Conservation (phyloP, 2,797 vertebrate species). For the Fundulus diaphanus region DNA sequence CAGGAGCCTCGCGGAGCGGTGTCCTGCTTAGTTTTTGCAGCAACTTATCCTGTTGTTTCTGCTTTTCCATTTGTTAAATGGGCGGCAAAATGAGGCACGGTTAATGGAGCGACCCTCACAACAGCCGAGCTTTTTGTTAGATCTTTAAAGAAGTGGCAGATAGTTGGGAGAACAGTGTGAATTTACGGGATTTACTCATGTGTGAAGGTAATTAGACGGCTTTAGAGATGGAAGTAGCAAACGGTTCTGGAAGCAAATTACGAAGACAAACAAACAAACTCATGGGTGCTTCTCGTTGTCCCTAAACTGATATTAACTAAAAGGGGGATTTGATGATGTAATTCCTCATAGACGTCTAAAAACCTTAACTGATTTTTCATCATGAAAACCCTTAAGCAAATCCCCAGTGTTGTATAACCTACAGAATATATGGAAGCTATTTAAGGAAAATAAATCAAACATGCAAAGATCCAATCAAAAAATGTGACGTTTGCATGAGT, state of each 20-base stretch:
- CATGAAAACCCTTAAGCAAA: not conserved
- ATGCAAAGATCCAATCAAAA: not conserved
- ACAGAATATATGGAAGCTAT: not conserved
- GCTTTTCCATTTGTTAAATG: constrained; percentile 5
- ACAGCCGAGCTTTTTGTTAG: constrained; percentile 12
- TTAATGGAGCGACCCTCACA: not conserved
- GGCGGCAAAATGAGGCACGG: not conserved
- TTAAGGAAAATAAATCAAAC: not conserved
- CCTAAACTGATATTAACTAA: not conserved
- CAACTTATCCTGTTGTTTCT: not conserved
- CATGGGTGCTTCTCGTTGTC: not conserved
- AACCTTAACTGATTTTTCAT: not conserved
- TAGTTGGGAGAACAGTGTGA: not conserved
- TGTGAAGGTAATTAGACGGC: constrained; percentile 12
- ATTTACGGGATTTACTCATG: constrained; percentile 29
- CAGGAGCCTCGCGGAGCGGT: not conserved
- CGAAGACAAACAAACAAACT: not conserved
- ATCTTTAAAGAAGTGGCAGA: constrained; percentile 17
- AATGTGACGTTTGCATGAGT: not conserved
- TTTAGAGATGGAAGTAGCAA: not conserved
- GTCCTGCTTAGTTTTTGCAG: constrained; percentile 5
- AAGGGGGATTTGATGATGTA: not conserved
- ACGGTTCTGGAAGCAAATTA: not conserved
- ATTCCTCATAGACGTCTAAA: not conserved
- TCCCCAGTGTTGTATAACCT: not conserved